A percentile compares a stretch with the other conserved stretches of the same genome.
Conservation (phyloP, 2,113 vertebrate species). For the Mohoua ochrocephala region DNA sequence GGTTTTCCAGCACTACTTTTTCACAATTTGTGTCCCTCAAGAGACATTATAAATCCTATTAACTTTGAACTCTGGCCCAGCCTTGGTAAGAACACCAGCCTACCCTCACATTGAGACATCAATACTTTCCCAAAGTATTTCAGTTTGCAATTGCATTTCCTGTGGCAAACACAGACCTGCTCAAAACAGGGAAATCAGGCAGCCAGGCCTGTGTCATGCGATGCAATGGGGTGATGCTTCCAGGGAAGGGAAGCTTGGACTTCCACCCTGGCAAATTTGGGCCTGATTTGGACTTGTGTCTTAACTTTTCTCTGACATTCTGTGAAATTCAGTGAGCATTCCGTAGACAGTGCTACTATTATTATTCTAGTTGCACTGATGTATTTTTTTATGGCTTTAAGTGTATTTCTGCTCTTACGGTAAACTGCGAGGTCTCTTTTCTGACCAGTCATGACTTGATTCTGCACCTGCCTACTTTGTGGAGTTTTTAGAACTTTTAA, state of each 20-base stretch:
- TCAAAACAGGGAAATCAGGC: background rate
- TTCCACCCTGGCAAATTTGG: background rate
- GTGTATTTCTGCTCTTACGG: accelerated
- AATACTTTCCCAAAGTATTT: background rate
- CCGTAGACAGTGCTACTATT: background rate
- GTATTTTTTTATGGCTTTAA: background rate
- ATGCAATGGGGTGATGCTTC: background rate
- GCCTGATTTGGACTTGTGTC: background rate
- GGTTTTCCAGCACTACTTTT: constrained; percentile 4
- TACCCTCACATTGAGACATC: background rate
- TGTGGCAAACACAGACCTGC: background rate
- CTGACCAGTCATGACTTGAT: background rate
- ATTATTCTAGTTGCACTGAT: background rate
- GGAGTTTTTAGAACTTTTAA: background rate
- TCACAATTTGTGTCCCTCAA: constrained; percentile 47
- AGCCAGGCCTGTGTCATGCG: background rate
- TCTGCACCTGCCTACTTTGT: background rate
- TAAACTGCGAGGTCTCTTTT: background rate
- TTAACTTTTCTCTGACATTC: background rate
- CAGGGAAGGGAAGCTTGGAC: background rate
- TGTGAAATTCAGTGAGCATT: background rate
- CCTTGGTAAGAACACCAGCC: background rate
- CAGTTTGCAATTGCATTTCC: background rate
- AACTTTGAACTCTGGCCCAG: constrained; percentile 49
- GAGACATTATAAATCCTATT: constrained; percentile 31